Percentiles rank a stretch among this genome's conserved stretches.
Evolutionary conservation across 1,140 invertebrate species (phyloP).

Genomic region (Neodiprion pinetum): DNA sequence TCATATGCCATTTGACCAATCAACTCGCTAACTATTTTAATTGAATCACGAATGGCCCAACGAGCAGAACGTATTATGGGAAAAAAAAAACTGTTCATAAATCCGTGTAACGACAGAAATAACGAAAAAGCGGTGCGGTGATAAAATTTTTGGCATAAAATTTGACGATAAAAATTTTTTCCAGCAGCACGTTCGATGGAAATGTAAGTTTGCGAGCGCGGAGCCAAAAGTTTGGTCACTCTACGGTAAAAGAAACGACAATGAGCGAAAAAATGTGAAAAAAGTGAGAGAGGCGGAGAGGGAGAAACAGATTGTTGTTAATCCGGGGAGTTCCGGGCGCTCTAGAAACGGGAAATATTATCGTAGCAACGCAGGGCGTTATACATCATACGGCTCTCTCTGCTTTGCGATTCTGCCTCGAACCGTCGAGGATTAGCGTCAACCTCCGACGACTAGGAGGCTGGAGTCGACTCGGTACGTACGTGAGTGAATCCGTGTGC

Average conservation of each 20-base stretch:
- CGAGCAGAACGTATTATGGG: too few relatives aligned
- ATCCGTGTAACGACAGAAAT: too few relatives aligned
- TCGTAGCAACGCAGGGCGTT: constrained; percentile 53
- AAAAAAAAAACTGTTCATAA: too few relatives aligned
- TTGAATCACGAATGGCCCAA: too few relatives aligned
- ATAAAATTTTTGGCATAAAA: not conserved
- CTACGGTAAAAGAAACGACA: not conserved
- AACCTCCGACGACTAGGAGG: constrained; percentile 52
- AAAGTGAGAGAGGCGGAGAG: not conserved
- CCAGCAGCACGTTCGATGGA: not conserved
- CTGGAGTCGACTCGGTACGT: not conserved
- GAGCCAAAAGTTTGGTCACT: too few relatives aligned
- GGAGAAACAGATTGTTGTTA: not conserved
- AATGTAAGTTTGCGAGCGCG: not conserved
- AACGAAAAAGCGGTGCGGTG: too few relatives aligned
- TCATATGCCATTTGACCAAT: too few relatives aligned
- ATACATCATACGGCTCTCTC: constrained; percentile 53
- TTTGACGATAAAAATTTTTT: not conserved
- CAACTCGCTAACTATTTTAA: too few relatives aligned
- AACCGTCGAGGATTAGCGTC: constrained; percentile 57
- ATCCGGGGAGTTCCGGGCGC: constrained; percentile 17
- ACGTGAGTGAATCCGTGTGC: constrained; percentile 22
- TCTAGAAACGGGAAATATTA: constrained; percentile 48
- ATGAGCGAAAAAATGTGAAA: not conserved
- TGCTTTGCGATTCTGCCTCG: not conserved